These are phyloP conservation scores for Parnassius orleans DNA, from an alignment of 2,888 invertebrate genomes.

Conservation along the genomic window DNA sequence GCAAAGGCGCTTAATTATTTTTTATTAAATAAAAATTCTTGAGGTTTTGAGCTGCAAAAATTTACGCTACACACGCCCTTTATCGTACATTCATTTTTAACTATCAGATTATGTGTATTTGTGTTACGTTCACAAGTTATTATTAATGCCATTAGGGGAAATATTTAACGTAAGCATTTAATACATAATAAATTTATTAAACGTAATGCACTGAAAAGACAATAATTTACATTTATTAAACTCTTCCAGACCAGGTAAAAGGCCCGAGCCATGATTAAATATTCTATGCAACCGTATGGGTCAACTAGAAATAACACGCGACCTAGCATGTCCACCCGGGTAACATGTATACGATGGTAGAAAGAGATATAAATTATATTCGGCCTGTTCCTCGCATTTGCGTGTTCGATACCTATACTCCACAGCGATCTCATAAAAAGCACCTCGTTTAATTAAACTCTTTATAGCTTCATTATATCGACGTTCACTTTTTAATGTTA, in stretches of 20 bases:
- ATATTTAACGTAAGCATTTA: no score
- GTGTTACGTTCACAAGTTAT: no score
- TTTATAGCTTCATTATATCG: conserved; percentile 33
- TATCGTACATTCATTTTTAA: no score
- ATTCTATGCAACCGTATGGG: conserved; percentile 14
- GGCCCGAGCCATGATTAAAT: conserved; percentile 25
- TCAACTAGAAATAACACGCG: conserved; percentile 33
- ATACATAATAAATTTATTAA: no score
- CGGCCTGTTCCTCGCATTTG: conserved; percentile 27
- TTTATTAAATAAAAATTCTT: no score
- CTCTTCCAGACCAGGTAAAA: conserved; percentile 5
- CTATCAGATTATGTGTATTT: no score
- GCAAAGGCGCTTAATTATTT: no score
- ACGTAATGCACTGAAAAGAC: no score
- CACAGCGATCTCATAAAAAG: conserved; percentile 1
- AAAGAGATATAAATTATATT: conserved; percentile 34
- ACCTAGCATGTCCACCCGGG: conserved; percentile 36
- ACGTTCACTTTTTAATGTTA: conserved; percentile 28
- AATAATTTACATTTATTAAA: background rate
- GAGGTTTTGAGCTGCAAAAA: no score
- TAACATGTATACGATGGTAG: conserved; percentile 34
- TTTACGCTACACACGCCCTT: no score
- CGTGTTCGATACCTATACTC: conserved; percentile 25
- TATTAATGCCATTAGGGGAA: no score
- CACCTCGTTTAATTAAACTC: conserved; percentile 23